These are phyloP conservation scores for Thera obeliscata DNA, from an alignment of 2,888 invertebrate species.

Conservation along the genomic window DNA sequence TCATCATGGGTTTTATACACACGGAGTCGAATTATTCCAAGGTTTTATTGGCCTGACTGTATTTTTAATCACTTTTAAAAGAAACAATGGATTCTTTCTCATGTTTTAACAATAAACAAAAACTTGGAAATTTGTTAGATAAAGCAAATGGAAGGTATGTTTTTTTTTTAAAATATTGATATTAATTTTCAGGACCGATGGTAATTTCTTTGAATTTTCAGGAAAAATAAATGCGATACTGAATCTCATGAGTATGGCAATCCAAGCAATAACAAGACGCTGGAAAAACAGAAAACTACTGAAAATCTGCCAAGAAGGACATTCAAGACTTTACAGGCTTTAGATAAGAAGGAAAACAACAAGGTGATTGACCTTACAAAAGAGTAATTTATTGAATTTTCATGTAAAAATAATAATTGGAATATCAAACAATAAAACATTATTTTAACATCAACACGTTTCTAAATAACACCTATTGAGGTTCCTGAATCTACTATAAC, in stretches of 20 bases:
- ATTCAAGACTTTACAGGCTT: constrained; percentile 44
- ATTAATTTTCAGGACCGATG: background rate
- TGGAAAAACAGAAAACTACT: background rate
- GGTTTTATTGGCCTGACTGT: too few relatives aligned
- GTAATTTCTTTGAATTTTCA: constrained; percentile 3
- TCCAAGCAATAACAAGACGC: background rate
- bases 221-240: background rate
- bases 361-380: constrained; percentile 43
- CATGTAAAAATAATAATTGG: too few relatives aligned
- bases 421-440: too few relatives aligned
- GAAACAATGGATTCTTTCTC: background rate
- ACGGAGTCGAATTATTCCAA: too few relatives aligned
- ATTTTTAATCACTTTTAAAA: background rate
- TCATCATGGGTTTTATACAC: constrained; percentile 6
- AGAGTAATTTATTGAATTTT: background rate
- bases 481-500: too few relatives aligned
- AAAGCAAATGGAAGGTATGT: constrained; percentile 45
- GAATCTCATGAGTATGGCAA: background rate
- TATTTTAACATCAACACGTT: too few relatives aligned
- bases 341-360: constrained; percentile 29
- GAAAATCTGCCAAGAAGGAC: constrained; percentile 12
- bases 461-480: too few relatives aligned
- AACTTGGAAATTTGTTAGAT: constrained; percentile 48
- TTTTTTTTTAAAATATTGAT: too few relatives aligned
- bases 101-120: constrained; percentile 20